A percentile compares a stretch with the other conserved stretches of the same genome.
phyloP scores from a whole-genome alignment of 2,113 vertebrate genomes.

The Stomatorhinus ivindoensis region DNA sequence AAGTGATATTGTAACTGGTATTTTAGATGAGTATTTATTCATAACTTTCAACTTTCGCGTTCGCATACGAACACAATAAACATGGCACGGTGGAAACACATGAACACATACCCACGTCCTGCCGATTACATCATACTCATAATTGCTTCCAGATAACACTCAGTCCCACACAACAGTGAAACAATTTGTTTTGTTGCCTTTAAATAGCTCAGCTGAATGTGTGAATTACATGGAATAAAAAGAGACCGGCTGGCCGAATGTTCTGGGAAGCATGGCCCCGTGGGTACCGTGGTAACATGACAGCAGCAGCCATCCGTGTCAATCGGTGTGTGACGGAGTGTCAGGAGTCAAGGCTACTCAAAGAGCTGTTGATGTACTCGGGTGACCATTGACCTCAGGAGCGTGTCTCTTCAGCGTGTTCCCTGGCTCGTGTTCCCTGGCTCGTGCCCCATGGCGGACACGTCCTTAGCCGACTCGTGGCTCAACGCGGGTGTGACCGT shows the following conservation, averaged over 20 bases:
- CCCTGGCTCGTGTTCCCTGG: background rate
- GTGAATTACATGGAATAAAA: background rate
- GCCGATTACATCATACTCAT: background rate
- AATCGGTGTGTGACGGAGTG: background rate
- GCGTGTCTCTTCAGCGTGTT: background rate
- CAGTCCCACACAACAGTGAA: background rate
- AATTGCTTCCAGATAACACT: background rate
- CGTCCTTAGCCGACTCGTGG: background rate
- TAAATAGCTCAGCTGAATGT: background rate
- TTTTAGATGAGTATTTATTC: background rate
- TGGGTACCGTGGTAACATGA: constrained; percentile 6
- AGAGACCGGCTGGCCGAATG: background rate
- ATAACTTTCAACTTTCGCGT: background rate
- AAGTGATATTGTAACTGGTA: background rate
- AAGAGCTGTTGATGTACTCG: background rate
- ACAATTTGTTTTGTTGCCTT: constrained; percentile 1
- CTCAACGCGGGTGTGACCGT: background rate
- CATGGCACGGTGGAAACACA: background rate
- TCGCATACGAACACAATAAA: background rate
- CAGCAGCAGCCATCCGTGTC: background rate
- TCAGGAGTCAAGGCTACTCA: background rate
- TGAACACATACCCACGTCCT: background rate
- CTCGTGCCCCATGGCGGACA: background rate
- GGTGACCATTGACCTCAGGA: background rate
- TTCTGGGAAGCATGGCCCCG: background rate